phyloP scores from a whole-genome alignment of 2,113 vertebrate species.

The Ia io region DNA sequence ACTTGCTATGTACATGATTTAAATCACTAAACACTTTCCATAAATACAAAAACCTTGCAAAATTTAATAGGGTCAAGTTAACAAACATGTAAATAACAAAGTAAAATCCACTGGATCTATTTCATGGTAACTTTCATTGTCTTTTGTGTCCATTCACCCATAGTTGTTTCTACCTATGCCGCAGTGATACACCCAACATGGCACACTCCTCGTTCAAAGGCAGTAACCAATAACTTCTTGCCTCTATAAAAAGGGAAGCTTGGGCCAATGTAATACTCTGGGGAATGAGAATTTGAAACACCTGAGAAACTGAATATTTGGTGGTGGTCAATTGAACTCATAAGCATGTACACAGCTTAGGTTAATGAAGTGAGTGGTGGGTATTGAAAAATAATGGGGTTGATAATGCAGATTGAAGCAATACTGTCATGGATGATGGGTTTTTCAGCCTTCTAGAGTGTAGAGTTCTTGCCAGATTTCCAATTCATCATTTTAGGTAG shows the following conservation, averaged over 20 bases:
- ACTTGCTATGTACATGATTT: not conserved
- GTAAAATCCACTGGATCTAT: not conserved
- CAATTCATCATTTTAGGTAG: not conserved
- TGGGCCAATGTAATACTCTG: not conserved
- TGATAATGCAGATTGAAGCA: not conserved
- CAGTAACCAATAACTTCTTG: not conserved
- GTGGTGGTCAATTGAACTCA: not conserved
- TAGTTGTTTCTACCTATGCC: not conserved
- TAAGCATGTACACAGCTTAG: not conserved
- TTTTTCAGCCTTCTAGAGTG: not conserved
- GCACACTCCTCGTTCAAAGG: not conserved
- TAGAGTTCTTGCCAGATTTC: not conserved
- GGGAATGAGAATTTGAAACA: not conserved
- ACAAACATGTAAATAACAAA: not conserved
- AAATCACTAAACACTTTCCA: not conserved
- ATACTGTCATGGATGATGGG: rapidly evolving
- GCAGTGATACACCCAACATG: rapidly evolving
- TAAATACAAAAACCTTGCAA: not conserved
- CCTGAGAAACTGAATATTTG: not conserved
- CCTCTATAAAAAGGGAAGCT: not conserved
- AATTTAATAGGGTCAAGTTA: not conserved
- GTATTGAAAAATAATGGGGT: not conserved
- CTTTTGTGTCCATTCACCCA: not conserved
- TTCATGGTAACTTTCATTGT: not conserved
- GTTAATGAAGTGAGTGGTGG: not conserved